Base-by-base conservation (phyloP, 2,113 vertebrate species). In the Eretmodus cyanostictus region DNA sequence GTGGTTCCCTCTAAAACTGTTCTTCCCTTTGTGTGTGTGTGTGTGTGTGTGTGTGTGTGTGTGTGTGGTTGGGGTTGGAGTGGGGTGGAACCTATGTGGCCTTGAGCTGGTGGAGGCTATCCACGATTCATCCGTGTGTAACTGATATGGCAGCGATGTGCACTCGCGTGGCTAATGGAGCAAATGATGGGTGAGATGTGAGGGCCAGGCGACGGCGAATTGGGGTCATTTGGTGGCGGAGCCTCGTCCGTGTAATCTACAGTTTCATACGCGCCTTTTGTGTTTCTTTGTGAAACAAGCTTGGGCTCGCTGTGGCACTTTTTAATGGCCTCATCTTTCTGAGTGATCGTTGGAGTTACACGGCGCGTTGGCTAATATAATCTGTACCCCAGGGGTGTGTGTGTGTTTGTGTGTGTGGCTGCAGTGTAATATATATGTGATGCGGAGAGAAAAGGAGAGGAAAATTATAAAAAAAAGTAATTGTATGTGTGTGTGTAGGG, bases 81-180 rank as follows among this genome's bases (percentile, higher is more conserved):
- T 24, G 45, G 10, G 14, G 24, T 54, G 27, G 24, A 38, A 40
- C 55, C 80, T 86, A 8, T 4, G 45, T 59, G 63, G 34, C 80
- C 36, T 47, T 9, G 13, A 89, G 76, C 80, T 59, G 49, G 88
- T 57, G 1, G 81, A 73, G 88, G 87, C 87, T 31, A 80, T 89
- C 88, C 82, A 90, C 36, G 6, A 38, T 73, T 86, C 86, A 87
- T 55, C 61, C 73, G 82, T 86, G 91, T 94, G 86, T 90, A 80
- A 90, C 86, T 89, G 91, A 94, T 92, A 84, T 7, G 88, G 61
- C 85, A 81, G 86, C 87, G 71, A 82, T 93, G 93, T 84, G 86
- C 90, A 71, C 85, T 88, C 87, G 89, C 90, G 90, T 93, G 92
- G 89, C 89, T 93, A 95, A 94, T 93, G 47, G 91, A 89, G 92